phyloP scores from a whole-genome alignment of 2,888 invertebrate species.

The Labia minor region DNA sequence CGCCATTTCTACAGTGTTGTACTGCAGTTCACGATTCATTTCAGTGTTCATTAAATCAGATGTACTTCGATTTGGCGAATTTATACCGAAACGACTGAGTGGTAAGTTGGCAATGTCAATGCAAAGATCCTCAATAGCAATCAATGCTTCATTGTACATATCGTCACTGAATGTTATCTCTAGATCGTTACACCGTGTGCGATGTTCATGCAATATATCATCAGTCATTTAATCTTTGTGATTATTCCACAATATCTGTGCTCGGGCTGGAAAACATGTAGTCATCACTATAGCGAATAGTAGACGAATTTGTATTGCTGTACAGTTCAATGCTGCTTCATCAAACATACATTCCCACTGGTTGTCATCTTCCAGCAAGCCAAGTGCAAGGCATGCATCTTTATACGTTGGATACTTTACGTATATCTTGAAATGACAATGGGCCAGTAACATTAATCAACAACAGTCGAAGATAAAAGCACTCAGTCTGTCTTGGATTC shows the following conservation, averaged over 20 bases:
- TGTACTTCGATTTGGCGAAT: constrained; percentile 14
- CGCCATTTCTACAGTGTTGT: background rate
- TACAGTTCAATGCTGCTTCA: constrained; percentile 27
- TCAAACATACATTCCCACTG: constrained; percentile 30
- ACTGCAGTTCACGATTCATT: background rate
- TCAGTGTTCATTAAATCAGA: constrained; percentile 16
- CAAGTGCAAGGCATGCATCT: constrained; percentile 28
- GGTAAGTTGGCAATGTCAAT: constrained; percentile 23
- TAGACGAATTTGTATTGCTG: background rate
- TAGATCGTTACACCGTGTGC: background rate
- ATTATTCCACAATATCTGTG: background rate
- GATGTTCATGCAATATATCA: background rate
- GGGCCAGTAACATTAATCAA: constrained; percentile 28
- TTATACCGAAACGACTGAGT: constrained; percentile 22
- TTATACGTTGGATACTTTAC: constrained; percentile 29
- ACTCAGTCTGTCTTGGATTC: constrained; percentile 23
- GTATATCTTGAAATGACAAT: constrained; percentile 28
- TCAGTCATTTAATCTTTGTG: constrained; percentile 20
- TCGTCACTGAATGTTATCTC: background rate
- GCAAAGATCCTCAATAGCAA: constrained; percentile 18
- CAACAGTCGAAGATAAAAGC: constrained; percentile 28
- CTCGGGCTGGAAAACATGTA: background rate
- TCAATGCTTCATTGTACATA: constrained; percentile 13
- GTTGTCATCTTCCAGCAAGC: constrained; percentile 32
- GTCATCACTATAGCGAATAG: constrained; percentile 17